These are phyloP conservation scores for Drosophila baimaii DNA, from an alignment of 1,140 invertebrate species.

Conservation along the genomic window DNA sequence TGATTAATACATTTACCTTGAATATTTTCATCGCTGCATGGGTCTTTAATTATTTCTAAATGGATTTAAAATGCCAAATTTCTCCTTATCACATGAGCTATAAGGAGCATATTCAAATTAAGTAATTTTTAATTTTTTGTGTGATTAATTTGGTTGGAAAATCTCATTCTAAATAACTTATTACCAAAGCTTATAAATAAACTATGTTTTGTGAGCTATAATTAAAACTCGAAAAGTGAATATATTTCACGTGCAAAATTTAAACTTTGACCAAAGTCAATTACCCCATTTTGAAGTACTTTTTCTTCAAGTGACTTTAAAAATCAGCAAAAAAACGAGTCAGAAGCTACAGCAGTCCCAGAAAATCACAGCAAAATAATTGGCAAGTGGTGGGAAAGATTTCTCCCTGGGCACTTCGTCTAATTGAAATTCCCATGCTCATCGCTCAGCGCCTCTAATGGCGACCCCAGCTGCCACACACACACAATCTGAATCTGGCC, in stretches of 20 bases:
- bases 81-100: too few relatives aligned
- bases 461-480: constrained; percentile 56
- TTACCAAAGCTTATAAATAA: too few relatives aligned
- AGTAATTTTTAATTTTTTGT: too few relatives aligned
- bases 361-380: constrained; percentile 56
- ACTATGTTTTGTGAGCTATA: too few relatives aligned
- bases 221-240: too few relatives aligned
- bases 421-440: constrained; percentile 69
- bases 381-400: constrained; percentile 63
- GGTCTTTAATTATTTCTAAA: not conserved
- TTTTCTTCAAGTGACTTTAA: constrained; percentile 36
- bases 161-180: too few relatives aligned
- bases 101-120: too few relatives aligned
- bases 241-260: not conserved
- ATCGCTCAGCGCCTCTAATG: constrained; percentile 63
- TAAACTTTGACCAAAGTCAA: not conserved
- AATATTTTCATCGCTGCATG: too few relatives aligned
- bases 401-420: constrained; percentile 57
- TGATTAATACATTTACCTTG: not conserved
- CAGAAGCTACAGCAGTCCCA: constrained; percentile 4
- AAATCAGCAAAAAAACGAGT: constrained; percentile 23
- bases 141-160: too few relatives aligned
- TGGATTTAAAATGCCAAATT: not conserved
- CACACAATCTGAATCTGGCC: constrained; percentile 52
- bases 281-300: fast-evolving